Base-by-base conservation (phyloP, 2,113 vertebrate genomes). In the Rhinolophus sinicus region DNA sequence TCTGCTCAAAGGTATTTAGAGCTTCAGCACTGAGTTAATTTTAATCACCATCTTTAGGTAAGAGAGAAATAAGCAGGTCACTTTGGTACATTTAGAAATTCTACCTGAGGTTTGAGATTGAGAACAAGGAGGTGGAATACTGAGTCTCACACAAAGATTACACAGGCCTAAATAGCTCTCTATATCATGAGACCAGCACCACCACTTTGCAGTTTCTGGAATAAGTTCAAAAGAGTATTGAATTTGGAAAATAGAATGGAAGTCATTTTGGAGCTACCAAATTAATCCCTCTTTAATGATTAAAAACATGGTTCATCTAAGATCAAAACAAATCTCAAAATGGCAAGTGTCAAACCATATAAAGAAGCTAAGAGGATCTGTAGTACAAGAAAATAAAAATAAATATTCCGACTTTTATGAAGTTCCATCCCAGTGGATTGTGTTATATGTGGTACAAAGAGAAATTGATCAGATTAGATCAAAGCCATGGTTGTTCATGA, bases 11-110 rank as follows among this genome's bases (percentile, higher is more conserved):
- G 70, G n/a, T 58, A 80, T 96, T 75, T 81, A 60, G 56, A 93
- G 75, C 65, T 92, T 89, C 24, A 33, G 30, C 8, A 44, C 73
- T 62, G 35, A 75, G 88, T 77, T 96, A 67, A 93, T 94, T 96
- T 96, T 86, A 97, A 97, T 97, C 77, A 62, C 78, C 54, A 60
- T 64, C 83, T 96, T 94, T 62, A 76, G 88, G 94, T 88, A 95
- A 94, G 75, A 84, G 38, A 88, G 52, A 88, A 90, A 76, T 47
- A 92, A 77, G 30, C 80, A 69, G 54, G 70, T 81, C 70, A 24
- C 72, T 96, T 76, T 81, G 81, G 60, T 24, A 10, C 76, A 82
- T 76, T 95, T 85, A 85, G 67, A 92, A 96, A 84, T 52, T 92
- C 60, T 90, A 24, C 10, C 16, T 56, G 30, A 95, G 54, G 22